Base-by-base conservation (phyloP, 2,888 invertebrate genomes). In the Bruchidius siliquastri region DNA sequence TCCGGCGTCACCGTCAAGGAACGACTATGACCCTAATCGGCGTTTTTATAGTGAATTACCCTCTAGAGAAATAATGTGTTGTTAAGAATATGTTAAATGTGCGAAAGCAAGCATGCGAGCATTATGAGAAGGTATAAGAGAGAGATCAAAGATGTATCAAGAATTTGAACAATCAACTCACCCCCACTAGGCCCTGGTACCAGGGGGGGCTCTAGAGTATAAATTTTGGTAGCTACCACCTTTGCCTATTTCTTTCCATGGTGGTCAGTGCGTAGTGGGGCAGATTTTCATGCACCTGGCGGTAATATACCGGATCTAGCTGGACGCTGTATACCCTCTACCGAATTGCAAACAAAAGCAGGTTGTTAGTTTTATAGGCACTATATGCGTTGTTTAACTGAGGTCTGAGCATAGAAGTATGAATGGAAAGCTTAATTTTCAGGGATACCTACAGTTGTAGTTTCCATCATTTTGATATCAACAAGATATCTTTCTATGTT, bases 241-340 rank as follows among this genome's bases (percentile, higher is more conserved):
- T 21, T 68, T 68, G 68, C 82, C 83, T 83, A 75, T 82, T 80
- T 79, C 83, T 79, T 75, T 83, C 83, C 79, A 82, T 80, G 77
- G 83, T 82, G 77, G 82, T 78, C 79, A 81, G 78, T 78, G 81
- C 83, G 83, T 84, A 83, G 83, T 83, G 83, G 82, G 84, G 83
- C 81, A 80, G 21, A 76, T 76, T 80, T 74, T 80, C 78, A 74
- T 76, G 79, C 73, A 78, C 79, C 76, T 79, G 82, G 76, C 82
- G 83, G 82, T 84, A 84, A 82, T 84, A 83, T 75, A 81, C 78
- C 73, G 84, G 84, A 80, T 84, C 84, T 79, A 84, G 82, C 81
- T 86, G 86, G 80, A 86, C 83, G 83, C 83, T 85, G 83, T 86
- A 86, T 79, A 86, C 84, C 83, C 84, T 84, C 86, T 86, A 83